Evolutionary conservation across 2,113 vertebrate genomes (phyloP), one percentile per base, ranked within the genome.

Genomic region (Eudyptes chrysolophus): DNA sequence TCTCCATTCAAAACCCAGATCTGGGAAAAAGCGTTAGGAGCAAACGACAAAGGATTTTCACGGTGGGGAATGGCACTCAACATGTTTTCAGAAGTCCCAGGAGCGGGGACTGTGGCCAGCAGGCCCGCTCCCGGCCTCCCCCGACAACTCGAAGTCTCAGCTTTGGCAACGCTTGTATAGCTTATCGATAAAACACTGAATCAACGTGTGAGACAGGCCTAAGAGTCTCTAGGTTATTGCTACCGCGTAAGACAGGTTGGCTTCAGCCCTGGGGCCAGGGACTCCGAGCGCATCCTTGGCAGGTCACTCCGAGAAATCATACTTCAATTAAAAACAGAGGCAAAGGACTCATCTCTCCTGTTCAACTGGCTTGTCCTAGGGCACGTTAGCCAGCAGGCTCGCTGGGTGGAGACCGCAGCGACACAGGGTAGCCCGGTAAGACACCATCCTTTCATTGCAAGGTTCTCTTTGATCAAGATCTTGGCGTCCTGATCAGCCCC

Each of bases 151-250:
- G 9, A 7, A 46, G 84, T 36, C 89, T 66, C 84, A 21, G 75
- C 82, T 98, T 97, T 96, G 97, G 95, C 97, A 97, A 96, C 1
- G 36, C 34, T 74, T 4, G 36, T n/a, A 49, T 6, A 88, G 86
- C 57, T 93, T 22, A 18, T 51, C 42, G n/a, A 27, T 12, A 22
- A 51, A 92, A 34, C 84, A 32, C 1, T 6, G 83, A 3, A 16
- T 3, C 55, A 11, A 76, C 5, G 38, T 17, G 49, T 6, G 66
- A 81, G 58, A 38, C 12, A 25, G 92, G 44, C 72, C 65, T 3
- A 21, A 12, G 55, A 46, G 90, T 40, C 89, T 82, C 18, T 20
- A 29, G 58, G 79, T 93, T 96, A 96, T 94, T 94, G 95, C 95
- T 97, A 74, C 44, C 58, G 80, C 18, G 12, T 78, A 66, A 84